A percentile compares a stretch with the other conserved stretches of the same genome.
These are phyloP conservation scores for Scaptomyza reducta DNA, from an alignment of 2,888 invertebrate species.

Conservation along the genomic window DNA sequence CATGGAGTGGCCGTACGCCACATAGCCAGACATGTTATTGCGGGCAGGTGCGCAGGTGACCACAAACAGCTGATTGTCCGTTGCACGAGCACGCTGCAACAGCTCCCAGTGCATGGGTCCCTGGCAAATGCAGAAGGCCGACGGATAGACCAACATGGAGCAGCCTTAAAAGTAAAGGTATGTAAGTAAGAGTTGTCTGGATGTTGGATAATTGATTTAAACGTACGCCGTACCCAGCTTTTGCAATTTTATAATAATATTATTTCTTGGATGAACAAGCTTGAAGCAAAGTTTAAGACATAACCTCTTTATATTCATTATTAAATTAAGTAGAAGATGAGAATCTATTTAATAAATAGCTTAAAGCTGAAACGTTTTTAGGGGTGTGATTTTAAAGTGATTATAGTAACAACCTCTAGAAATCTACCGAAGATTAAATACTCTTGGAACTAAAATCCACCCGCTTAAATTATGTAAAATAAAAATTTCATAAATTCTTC, in stretches of 20 bases:
- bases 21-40: conserved; percentile 90
- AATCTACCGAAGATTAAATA: neutral
- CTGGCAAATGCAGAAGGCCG: conserved; percentile 88
- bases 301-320: neutral
- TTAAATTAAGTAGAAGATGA: neutral
- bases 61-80: conserved; percentile 95
- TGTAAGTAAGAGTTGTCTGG: neutral
- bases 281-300: neutral
- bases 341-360: too few relatives aligned
- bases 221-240: neutral
- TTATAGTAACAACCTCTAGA: too few relatives aligned
- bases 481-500: neutral
- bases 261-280: neutral
- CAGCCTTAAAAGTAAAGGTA: conserved; percentile 87
- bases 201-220: neutral
- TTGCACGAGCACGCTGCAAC: conserved; percentile 91
- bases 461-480: too few relatives aligned
- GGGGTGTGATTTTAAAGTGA: too few relatives aligned
- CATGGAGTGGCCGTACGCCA: conserved; percentile 95
- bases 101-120: conserved; percentile 97
- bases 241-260: neutral
- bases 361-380: neutral
- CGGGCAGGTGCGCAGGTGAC: conserved; percentile 94
- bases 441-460: neutral
- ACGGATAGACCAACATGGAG: conserved; percentile 94